A percentile compares a stretch with the other conserved stretches of the same genome.
Conservation (phyloP, 2,888 invertebrate species). For the Apamea monoglypha region DNA sequence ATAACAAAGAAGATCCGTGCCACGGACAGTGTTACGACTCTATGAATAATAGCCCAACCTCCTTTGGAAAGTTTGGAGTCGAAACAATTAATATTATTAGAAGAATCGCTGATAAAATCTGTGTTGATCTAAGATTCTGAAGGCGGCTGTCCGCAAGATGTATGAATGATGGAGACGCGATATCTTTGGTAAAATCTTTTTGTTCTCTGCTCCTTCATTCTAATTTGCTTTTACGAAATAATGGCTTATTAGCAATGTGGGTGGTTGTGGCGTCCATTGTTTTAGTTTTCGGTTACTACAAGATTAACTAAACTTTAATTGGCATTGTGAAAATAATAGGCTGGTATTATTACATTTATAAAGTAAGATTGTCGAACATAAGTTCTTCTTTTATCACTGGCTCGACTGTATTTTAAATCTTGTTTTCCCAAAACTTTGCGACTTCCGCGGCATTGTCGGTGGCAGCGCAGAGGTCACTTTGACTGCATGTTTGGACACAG, state of each 20-base stretch:
- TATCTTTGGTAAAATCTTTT: constrained; percentile 48
- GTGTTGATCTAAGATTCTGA: constrained; percentile 55
- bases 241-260: constrained; percentile 11
- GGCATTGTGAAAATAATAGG: neutral
- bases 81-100: constrained; percentile 64
- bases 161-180: constrained; percentile 38
- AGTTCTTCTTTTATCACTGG: too few relatives aligned
- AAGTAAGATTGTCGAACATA: too few relatives aligned
- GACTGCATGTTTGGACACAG: too few relatives aligned
- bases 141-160: constrained; percentile 30
- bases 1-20: constrained; percentile 65
- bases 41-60: constrained; percentile 55
- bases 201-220: constrained; percentile 25
- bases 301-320: neutral
- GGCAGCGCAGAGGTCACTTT: too few relatives aligned
- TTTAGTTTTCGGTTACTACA: neutral
- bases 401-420: too few relatives aligned
- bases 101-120: constrained; percentile 49
- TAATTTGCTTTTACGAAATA: constrained; percentile 24
- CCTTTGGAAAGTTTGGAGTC: constrained; percentile 44
- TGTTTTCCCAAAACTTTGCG: too few relatives aligned
- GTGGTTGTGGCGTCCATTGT: neutral
- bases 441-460: too few relatives aligned
- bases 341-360: neutral
- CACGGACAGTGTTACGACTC: constrained; percentile 28